Evolutionary conservation across 2,797 vertebrate species (phyloP).

Genomic region (Etheostoma perlongum): DNA sequence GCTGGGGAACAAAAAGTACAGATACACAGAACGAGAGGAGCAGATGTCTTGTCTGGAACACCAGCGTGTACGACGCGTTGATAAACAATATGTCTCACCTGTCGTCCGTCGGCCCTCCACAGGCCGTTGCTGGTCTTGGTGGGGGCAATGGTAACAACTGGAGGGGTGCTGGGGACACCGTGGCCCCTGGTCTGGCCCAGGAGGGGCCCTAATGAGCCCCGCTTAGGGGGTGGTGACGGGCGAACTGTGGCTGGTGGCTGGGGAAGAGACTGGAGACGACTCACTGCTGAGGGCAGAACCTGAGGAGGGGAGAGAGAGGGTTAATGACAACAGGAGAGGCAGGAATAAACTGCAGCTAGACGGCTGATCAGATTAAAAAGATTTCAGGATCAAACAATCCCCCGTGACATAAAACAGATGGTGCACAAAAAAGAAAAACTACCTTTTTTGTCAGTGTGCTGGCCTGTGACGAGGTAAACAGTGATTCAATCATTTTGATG

Average conservation of each 20-base stretch:
- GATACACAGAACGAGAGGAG: slow-evolving; percentile 18
- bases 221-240: slow-evolving; percentile 94
- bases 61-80: not conserved
- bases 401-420: slow-evolving; percentile 30
- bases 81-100: slow-evolving; percentile 61
- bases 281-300: slow-evolving; percentile 95
- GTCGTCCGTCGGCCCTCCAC: slow-evolving; percentile 81
- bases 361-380: slow-evolving; percentile 38
- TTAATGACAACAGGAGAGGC: slow-evolving; percentile 16
- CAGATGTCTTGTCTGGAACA: slow-evolving; percentile 42
- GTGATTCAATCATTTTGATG: slow-evolving; percentile 48
- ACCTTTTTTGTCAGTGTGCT: slow-evolving; percentile 24
- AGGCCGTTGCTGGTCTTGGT: slow-evolving; percentile 85
- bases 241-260: slow-evolving; percentile 96
- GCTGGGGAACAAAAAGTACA: slow-evolving; percentile 19
- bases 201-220: slow-evolving; percentile 92
- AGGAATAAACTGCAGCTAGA: slow-evolving; percentile 32
- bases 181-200: slow-evolving; percentile 91
- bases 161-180: slow-evolving; percentile 91
- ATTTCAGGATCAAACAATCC: slow-evolving; percentile 44
- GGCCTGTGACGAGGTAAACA: slow-evolving; percentile 44
- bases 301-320: slow-evolving; percentile 57
- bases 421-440: slow-evolving; percentile 2
- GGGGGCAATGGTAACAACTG: slow-evolving; percentile 96
- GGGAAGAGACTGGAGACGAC: slow-evolving; percentile 95